A percentile compares a stretch with the other conserved stretches of the same genome.
Conservation (phyloP, 2,797 vertebrate species). For the Morelia viridis region DNA sequence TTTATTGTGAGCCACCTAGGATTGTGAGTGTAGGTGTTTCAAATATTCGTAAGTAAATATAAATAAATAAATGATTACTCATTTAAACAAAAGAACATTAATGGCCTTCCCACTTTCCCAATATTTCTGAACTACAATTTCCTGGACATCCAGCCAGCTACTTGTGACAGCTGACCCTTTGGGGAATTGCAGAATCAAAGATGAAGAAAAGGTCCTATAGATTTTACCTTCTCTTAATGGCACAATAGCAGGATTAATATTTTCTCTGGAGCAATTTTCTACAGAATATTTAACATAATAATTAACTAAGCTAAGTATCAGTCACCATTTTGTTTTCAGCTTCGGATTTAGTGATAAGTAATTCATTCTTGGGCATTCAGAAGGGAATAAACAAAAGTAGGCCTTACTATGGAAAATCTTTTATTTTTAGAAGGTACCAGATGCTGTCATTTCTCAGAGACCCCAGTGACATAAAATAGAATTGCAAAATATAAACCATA, state of each 20-base stretch:
- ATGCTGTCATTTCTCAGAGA: conserved; percentile 7
- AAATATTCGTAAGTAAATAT: neutral
- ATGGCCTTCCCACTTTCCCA: neutral
- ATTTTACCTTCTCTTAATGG: neutral
- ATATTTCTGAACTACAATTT: neutral
- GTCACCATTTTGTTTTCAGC: neutral
- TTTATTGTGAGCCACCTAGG: neutral
- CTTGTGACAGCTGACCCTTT: neutral
- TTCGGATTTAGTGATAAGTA: neutral
- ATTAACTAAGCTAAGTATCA: neutral
- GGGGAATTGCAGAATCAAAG: neutral
- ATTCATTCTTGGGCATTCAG: neutral
- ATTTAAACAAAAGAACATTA: neutral
- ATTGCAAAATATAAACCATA: neutral
- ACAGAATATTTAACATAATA: neutral
- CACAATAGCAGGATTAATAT: neutral
- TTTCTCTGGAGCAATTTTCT: neutral
- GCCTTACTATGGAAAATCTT: neutral
- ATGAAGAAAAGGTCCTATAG: neutral
- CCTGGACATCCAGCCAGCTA: neutral
- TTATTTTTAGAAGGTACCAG: neutral
- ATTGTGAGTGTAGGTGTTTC: neutral
- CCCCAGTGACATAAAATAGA: neutral
- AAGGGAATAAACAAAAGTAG: neutral
- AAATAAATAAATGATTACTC: neutral